A percentile compares a stretch with the other conserved stretches of the same genome.
Evolutionary conservation across 2,888 invertebrate species (phyloP).

Genomic region (Leistus spinibarbis): DNA sequence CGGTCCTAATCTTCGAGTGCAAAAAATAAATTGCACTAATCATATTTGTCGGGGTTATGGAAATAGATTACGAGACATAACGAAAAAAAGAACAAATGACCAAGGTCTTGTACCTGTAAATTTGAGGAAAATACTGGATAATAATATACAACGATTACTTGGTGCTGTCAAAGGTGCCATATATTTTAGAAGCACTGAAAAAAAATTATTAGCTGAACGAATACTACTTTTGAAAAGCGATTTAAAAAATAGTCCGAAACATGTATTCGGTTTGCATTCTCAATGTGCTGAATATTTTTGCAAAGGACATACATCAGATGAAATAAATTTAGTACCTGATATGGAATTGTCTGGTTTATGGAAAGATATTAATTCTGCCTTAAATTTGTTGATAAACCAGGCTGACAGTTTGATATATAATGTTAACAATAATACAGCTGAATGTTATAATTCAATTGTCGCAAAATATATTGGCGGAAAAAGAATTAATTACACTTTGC

Average conservation of each 20-base stretch:
- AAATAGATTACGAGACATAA: background rate
- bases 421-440: no score
- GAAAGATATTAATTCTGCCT: no score
- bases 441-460: no score
- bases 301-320: background rate
- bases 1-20: background rate
- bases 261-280: background rate
- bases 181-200: no score
- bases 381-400: no score
- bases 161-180: no score
- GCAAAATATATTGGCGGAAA: background rate
- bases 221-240: background rate
- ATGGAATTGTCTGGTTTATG: no score
- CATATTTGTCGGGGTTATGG: background rate
- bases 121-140: background rate
- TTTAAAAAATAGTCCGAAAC: background rate
- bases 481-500: no score
- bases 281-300: background rate
- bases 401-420: no score
- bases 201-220: no score
- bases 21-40: background rate
- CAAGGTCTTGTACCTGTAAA: background rate
- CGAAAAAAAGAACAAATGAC: background rate
- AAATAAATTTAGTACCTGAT: no score
- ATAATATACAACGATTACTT: no score